A percentile compares a stretch with the other conserved stretches of the same genome.
phyloP scores from a whole-genome alignment of 2,113 vertebrate genomes.

The cattle (Bos taurus) region DNA sequence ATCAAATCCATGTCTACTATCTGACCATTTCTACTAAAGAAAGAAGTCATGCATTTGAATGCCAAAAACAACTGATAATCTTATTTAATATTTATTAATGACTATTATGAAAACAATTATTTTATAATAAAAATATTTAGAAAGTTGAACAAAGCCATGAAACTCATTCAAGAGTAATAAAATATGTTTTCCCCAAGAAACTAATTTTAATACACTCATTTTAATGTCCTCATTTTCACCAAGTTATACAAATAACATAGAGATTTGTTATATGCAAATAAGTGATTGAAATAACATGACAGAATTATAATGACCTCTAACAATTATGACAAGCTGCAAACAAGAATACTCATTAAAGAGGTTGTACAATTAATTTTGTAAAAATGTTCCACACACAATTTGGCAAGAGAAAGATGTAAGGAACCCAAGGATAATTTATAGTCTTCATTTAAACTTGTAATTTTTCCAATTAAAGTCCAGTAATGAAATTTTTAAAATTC shows the following conservation, averaged over 20 bases:
- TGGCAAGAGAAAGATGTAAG: conserved; percentile 8
- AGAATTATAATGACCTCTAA: conserved; percentile 19
- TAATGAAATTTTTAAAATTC: not conserved
- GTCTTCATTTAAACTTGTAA: not conserved
- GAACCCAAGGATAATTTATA: conserved; percentile 10
- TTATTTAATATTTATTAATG: not conserved
- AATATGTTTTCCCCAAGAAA: not conserved
- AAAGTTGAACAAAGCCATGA: not conserved
- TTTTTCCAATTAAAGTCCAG: not conserved
- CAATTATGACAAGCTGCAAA: conserved; percentile 41
- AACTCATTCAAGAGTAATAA: not conserved
- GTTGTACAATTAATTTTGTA: conserved; percentile 6
- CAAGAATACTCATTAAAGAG: not conserved
- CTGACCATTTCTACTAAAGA: not conserved
- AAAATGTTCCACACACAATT: conserved; percentile 13
- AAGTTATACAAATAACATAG: not conserved
- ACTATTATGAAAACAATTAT: not conserved
- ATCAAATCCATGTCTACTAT: not conserved
- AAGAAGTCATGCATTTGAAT: not conserved
- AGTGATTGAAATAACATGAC: not conserved
- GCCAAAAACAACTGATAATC: not conserved
- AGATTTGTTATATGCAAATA: not conserved
- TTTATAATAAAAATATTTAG: not conserved
- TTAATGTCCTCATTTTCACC: not conserved
- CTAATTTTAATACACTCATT: not conserved